Conservation (phyloP, 2,888 invertebrate genomes). For the Lepidocyrtoides sp. region DNA sequence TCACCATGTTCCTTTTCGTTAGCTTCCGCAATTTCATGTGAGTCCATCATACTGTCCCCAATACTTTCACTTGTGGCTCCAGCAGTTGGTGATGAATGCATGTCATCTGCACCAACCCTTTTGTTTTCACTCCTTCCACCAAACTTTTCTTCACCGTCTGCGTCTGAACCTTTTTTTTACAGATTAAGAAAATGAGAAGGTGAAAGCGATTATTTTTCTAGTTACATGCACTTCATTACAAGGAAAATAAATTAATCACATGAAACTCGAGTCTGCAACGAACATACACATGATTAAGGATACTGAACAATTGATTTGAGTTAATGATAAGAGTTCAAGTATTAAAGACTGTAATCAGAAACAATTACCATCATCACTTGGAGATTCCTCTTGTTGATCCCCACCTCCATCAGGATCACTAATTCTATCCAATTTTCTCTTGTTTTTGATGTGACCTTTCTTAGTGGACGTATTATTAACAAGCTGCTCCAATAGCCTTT, state of each 20-base stretch:
- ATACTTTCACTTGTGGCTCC: slow-evolving; percentile 78
- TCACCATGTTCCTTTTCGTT: slow-evolving; percentile 35
- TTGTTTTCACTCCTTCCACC: background rate
- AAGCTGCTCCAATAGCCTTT: slow-evolving; percentile 54
- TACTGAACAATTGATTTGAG: background rate
- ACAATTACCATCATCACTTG: background rate
- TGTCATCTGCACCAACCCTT: slow-evolving; percentile 60
- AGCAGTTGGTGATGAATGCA: slow-evolving; percentile 34
- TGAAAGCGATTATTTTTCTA: background rate
- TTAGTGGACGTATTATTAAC: background rate
- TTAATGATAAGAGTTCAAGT: background rate
- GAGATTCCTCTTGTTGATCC: background rate
- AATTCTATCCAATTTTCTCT: slow-evolving; percentile 24
- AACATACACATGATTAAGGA: background rate
- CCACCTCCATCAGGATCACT: background rate
- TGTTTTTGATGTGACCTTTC: background rate
- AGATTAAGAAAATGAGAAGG: background rate
- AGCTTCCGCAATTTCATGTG: slow-evolving; percentile 65
- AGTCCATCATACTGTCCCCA: slow-evolving; percentile 83
- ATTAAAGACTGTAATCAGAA: background rate
- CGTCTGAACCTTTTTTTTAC: slow-evolving; percentile 1
- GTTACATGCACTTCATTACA: background rate
- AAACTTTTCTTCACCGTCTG: background rate
- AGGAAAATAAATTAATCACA: background rate
- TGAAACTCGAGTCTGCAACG: background rate